A percentile compares a stretch with the other conserved stretches of the same genome.
phyloP scores from a whole-genome alignment of 2,113 vertebrate species.

The Anser cygnoides region DNA sequence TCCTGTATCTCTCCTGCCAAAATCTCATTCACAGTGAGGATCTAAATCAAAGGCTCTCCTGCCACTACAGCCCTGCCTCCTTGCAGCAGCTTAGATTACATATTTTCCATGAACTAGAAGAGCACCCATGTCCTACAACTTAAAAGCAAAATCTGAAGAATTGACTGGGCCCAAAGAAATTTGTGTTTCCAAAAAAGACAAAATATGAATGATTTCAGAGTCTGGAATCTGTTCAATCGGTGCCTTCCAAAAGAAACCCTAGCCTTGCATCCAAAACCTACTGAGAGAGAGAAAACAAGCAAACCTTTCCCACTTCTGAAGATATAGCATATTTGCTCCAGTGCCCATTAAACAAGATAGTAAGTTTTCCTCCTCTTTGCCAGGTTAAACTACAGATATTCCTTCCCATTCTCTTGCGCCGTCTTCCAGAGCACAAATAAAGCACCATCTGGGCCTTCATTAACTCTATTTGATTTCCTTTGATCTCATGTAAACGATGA shows the following conservation, averaged over 20 bases:
- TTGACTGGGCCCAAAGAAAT: neutral
- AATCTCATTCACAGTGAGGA: slow-evolving; percentile 40
- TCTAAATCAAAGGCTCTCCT: slow-evolving; percentile 60
- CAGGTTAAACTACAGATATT: slow-evolving; percentile 63
- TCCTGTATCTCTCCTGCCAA: slow-evolving; percentile 62
- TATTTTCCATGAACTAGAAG: slow-evolving; percentile 10
- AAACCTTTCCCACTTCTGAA: slow-evolving; percentile 53
- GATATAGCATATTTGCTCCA: slow-evolving; percentile 33
- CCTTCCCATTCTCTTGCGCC: slow-evolving; percentile 34
- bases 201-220: slow-evolving; percentile 53
- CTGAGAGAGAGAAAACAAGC: slow-evolving; percentile 53
- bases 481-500: slow-evolving; percentile 75
- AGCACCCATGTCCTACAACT: neutral
- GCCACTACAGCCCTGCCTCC: slow-evolving; percentile 32
- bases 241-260: slow-evolving; percentile 19
- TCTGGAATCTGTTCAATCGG: slow-evolving; percentile 36
- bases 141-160: slow-evolving; percentile 39
- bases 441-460: slow-evolving; percentile 73
- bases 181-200: slow-evolving; percentile 36
- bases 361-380: slow-evolving; percentile 51
- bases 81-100: slow-evolving; percentile 47
- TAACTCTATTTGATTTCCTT: slow-evolving; percentile 70
- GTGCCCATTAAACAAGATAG: slow-evolving; percentile 43
- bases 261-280: slow-evolving; percentile 32
- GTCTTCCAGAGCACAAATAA: slow-evolving; percentile 63